A percentile compares a stretch with the other conserved stretches of the same genome.
Conservation (phyloP, 2,113 vertebrate genomes). For the Paralichthys olivaceus region DNA sequence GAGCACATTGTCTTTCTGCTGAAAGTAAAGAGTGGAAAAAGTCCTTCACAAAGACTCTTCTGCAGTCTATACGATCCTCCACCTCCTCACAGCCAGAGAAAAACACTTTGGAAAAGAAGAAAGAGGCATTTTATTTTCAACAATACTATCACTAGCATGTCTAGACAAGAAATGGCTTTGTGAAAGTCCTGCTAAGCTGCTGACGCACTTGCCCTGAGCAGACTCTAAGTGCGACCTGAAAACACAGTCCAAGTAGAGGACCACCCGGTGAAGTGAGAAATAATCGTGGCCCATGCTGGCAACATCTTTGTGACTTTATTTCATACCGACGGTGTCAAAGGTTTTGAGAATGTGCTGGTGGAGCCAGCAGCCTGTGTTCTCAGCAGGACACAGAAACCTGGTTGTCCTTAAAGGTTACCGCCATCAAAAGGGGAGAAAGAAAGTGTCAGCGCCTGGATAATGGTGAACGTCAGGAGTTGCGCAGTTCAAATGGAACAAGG, state of each 20-base stretch:
- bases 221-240: not conserved
- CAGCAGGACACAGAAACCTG: constrained; percentile 49
- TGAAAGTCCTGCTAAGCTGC: constrained; percentile 9
- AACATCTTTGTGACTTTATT: constrained; percentile 42
- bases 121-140: not conserved
- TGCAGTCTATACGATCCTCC: not conserved
- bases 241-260: constrained; percentile 16
- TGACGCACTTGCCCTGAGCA: not conserved
- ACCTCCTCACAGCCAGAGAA: not conserved
- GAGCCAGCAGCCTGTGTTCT: constrained; percentile 55
- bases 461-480: not conserved
- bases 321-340: constrained; percentile 14
- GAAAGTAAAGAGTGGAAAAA: not conserved
- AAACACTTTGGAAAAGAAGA: not conserved
- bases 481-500: constrained; percentile 30
- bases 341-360: constrained; percentile 39
- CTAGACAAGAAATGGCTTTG: not conserved
- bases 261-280: constrained; percentile 31
- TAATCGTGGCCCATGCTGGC: constrained; percentile 9
- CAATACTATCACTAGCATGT: not conserved
- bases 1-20: constrained; percentile 22
- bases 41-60: constrained; percentile 10
- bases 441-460: constrained; percentile 63
- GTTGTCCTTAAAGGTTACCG: constrained; percentile 72
- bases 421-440: constrained; percentile 55